Evolutionary conservation across 1,140 invertebrate species (phyloP).

Genomic region (Luehdorfia chinensis): DNA sequence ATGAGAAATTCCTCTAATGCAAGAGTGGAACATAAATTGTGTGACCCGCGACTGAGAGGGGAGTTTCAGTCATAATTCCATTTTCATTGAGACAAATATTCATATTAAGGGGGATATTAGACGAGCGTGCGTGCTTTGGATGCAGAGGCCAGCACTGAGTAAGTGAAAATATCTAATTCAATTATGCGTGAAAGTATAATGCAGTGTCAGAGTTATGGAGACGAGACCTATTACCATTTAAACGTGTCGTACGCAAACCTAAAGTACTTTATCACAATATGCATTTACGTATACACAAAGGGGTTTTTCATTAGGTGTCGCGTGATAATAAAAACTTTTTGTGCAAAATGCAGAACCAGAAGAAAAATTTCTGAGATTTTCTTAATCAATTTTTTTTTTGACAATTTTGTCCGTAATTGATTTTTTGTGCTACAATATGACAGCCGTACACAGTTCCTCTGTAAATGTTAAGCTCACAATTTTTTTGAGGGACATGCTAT

Average conservation of each 20-base stretch:
- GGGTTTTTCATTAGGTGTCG: too few relatives aligned
- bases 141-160: slow-evolving; percentile 40
- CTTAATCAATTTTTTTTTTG: too few relatives aligned
- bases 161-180: slow-evolving; percentile 56
- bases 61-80: slow-evolving; percentile 58
- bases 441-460: too few relatives aligned
- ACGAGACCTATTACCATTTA: slow-evolving; percentile 34
- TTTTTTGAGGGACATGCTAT: too few relatives aligned
- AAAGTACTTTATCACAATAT: slow-evolving; percentile 5
- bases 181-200: slow-evolving; percentile 41
- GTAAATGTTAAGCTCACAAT: too few relatives aligned
- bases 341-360: too few relatives aligned
- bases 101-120: slow-evolving; percentile 56
- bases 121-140: slow-evolving; percentile 35
- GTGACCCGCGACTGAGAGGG: slow-evolving; percentile 38
- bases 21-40: slow-evolving; percentile 51
- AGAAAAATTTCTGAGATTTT: too few relatives aligned
- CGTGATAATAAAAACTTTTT: too few relatives aligned
- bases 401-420: too few relatives aligned
- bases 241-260: slow-evolving; percentile 31
- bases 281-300: too few relatives aligned
- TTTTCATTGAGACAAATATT: slow-evolving; percentile 75
- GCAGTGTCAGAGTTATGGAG: slow-evolving; percentile 39
- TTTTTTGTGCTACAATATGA: too few relatives aligned
- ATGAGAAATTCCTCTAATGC: slow-evolving; percentile 52